Percentiles rank a stretch among this genome's conserved stretches.
These are phyloP conservation scores for Vanacampus margaritifer DNA, from an alignment of 2,113 vertebrate species.

Conservation along the genomic window DNA sequence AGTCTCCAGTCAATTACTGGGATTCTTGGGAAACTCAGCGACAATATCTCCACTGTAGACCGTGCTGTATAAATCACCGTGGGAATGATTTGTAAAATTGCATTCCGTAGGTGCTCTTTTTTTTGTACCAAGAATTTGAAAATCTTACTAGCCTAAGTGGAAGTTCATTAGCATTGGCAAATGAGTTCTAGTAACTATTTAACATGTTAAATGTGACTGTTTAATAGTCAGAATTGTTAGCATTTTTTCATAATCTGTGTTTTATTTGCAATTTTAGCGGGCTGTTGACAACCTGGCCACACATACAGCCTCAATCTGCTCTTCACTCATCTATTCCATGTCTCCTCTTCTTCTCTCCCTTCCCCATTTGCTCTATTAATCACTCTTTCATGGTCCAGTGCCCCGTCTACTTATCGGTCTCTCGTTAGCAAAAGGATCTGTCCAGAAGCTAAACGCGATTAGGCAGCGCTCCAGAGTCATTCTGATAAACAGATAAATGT, in stretches of 20 bases:
- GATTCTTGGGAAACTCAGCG: background rate
- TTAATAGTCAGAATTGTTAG: background rate
- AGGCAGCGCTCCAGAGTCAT: conserved; percentile 74
- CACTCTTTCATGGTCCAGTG: conserved; percentile 50
- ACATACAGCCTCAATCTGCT: background rate
- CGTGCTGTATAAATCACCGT: background rate
- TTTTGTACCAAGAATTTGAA: no score
- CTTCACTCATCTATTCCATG: conserved; percentile 34
- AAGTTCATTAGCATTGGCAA: background rate
- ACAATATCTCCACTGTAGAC: background rate
- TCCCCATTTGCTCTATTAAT: conserved; percentile 48
- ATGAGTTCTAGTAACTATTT: background rate
- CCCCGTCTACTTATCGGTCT: conserved; percentile 67
- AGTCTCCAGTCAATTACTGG: no score
- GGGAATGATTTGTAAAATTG: background rate
- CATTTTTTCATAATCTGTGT: background rate
- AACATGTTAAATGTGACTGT: background rate
- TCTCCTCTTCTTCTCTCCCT: conserved; percentile 12
- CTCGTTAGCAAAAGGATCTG: conserved; percentile 71
- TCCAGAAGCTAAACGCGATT: conserved; percentile 74
- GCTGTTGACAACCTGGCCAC: background rate
- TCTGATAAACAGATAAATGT: conserved; percentile 81
- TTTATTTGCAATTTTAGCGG: background rate
- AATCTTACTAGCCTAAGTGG: background rate
- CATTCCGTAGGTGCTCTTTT: background rate